Conservation (phyloP, 2,113 vertebrate species). For the Theristicus caerulescens region DNA sequence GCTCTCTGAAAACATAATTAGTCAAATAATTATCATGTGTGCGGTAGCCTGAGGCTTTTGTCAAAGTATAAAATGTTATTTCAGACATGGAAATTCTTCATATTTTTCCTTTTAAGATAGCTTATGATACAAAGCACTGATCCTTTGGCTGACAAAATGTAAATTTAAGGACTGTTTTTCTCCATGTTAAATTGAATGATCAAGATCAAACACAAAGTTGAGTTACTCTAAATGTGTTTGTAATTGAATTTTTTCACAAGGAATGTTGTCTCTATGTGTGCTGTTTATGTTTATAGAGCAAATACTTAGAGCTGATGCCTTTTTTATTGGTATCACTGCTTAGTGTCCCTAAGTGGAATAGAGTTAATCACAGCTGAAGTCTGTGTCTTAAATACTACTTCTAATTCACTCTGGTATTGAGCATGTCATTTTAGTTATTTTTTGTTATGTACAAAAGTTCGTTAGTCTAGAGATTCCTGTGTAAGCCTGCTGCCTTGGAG, state of each 20-base stretch:
- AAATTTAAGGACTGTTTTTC: background rate
- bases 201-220: background rate
- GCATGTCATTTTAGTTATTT: background rate
- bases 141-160: background rate
- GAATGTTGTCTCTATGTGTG: background rate
- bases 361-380: background rate
- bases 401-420: background rate
- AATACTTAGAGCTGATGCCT: background rate
- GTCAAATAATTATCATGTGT: background rate
- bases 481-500: background rate
- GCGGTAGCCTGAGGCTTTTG: background rate
- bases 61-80: background rate
- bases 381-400: background rate
- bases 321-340: background rate
- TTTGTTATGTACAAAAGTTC: background rate
- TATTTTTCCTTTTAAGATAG: background rate
- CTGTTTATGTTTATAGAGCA: background rate
- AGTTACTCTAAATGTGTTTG: background rate
- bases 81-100: background rate
- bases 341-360: background rate
- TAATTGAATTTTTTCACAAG: background rate
- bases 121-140: background rate
- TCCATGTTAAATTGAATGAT: background rate
- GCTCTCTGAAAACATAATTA: background rate
- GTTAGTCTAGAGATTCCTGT: background rate